Evolutionary conservation across 2,797 vertebrate genomes (phyloP).

Genomic region (Clarias pachynema): DNA sequence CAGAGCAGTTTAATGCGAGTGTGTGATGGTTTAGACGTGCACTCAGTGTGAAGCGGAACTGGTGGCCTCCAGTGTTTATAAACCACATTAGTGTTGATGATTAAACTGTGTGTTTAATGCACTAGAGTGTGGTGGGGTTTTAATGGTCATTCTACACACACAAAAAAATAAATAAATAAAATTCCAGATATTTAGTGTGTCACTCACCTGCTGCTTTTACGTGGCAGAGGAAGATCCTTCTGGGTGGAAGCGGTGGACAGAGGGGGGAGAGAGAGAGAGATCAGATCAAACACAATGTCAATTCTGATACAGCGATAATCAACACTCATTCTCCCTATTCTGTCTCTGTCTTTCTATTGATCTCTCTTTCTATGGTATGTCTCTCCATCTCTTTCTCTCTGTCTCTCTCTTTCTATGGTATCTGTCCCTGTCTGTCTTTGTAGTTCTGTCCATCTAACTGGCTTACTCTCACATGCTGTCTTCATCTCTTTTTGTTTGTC

Average conservation of each 20-base stretch:
- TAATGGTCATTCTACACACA: neutral
- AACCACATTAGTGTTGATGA: neutral
- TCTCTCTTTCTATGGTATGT: neutral
- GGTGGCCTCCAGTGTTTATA: neutral
- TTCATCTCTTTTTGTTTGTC: neutral
- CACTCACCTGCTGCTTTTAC: conserved; percentile 90
- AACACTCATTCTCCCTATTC: neutral
- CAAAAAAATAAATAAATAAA: neutral
- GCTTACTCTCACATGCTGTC: fast-evolving
- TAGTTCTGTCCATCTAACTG: neutral
- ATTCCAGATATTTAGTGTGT: neutral
- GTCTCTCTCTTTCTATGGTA: neutral
- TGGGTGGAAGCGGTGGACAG: conserved; percentile 65
- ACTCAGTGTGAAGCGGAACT: neutral
- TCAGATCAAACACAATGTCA: conserved; percentile 13
- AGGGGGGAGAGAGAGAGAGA: conserved; percentile 17
- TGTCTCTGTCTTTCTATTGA: neutral
- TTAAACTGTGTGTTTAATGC: neutral
- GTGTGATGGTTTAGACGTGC: neutral
- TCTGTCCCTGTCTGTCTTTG: neutral
- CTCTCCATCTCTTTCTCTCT: neutral
- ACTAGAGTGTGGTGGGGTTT: neutral
- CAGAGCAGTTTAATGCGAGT: neutral
- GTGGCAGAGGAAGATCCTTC: conserved; percentile 88
- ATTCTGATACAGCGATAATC: neutral